These are phyloP conservation scores for Oeneis ivallda DNA, from an alignment of 2,888 invertebrate species.

Conservation along the genomic window DNA sequence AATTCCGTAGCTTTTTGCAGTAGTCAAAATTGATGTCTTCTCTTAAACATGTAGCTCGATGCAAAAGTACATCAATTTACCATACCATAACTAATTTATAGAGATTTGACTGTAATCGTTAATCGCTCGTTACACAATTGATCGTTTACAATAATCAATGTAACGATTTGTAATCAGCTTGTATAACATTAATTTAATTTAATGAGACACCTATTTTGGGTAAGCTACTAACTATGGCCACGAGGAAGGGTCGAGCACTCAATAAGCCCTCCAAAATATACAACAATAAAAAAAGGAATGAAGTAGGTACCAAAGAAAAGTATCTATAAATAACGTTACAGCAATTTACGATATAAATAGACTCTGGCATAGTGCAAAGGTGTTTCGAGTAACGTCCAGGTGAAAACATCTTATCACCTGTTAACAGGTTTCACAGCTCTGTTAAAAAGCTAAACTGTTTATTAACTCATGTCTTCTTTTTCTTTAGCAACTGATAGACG, in stretches of 20 bases:
- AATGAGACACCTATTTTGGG: constrained; percentile 18
- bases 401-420: constrained; percentile 11
- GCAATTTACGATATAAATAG: constrained; percentile 5
- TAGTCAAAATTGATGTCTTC: background rate
- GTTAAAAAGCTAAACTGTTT: background rate
- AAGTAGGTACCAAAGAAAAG: background rate
- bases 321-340: constrained; percentile 2
- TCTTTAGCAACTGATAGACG: too few species aligned
- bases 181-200: constrained; percentile 9
- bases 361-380: constrained; percentile 5
- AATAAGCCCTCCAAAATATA: background rate
- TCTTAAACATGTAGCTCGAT: background rate
- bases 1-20: background rate
- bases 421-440: background rate
- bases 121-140: constrained; percentile 22
- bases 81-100: constrained; percentile 15
- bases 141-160: constrained; percentile 19
- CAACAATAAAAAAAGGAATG: background rate
- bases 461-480: too few species aligned
- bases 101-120: constrained; percentile 18
- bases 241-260: background rate
- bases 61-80: constrained; percentile 8
- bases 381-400: constrained; percentile 22
- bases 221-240: too few species aligned
- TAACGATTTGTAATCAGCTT: constrained; percentile 17